These are phyloP conservation scores for Campoletis sonorensis DNA, from an alignment of 1,140 invertebrate species.

Conservation along the genomic window DNA sequence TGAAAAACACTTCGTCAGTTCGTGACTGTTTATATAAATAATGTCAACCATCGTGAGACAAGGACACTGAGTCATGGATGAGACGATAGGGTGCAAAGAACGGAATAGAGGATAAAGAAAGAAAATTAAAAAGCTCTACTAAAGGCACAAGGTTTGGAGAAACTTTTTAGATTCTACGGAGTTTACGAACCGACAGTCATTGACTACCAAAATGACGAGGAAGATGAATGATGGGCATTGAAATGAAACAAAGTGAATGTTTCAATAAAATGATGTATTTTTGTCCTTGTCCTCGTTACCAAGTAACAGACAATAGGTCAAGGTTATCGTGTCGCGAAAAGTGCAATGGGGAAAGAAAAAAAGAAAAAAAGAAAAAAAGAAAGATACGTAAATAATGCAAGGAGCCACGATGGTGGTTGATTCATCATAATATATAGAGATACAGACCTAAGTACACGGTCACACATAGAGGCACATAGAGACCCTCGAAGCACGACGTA, in stretches of 20 bases:
- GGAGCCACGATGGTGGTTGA: conserved; percentile 21
- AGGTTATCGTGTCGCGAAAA: neutral
- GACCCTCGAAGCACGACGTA: neutral
- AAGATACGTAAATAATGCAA: conserved; percentile 29
- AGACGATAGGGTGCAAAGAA: no score
- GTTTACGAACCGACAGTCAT: no score
- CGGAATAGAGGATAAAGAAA: no score
- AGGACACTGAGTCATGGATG: no score
- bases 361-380: neutral
- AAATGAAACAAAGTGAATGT: neutral
- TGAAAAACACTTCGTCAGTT: no score
- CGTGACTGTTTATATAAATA: no score
- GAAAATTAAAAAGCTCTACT: no score
- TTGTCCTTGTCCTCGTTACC: neutral
- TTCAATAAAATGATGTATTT: neutral
- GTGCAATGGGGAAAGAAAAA: neutral
- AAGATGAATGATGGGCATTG: neutral
- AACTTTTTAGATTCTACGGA: neutral
- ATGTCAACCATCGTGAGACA: no score
- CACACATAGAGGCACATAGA: neutral
- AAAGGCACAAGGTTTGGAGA: no score
- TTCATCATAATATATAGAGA: neutral
- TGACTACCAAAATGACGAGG: neutral
- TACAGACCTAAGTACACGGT: neutral
- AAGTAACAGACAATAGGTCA: conserved; percentile 22